Evolutionary conservation across 1,140 invertebrate species (phyloP).

Genomic region (Scylla paramamosain): DNA sequence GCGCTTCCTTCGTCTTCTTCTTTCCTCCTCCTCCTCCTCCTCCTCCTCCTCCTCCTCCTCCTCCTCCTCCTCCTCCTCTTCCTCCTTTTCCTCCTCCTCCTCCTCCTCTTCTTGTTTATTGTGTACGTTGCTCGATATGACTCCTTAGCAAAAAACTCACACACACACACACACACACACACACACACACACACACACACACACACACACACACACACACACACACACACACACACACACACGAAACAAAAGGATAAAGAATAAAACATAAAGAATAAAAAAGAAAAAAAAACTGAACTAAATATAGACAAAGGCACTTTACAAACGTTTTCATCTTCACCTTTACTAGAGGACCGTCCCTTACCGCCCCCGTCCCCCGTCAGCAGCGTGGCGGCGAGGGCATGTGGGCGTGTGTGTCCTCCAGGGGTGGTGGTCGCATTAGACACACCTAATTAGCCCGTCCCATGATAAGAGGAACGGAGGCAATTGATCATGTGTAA

Average conservation of each 20-base stretch:
- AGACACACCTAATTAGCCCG: background rate
- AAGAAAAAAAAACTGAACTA: too few relatives aligned
- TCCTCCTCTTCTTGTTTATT: background rate
- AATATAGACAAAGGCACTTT: too few relatives aligned
- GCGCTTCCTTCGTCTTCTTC: background rate
- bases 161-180: background rate
- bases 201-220: too few relatives aligned
- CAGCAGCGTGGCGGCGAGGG: background rate
- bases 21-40: background rate
- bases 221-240: too few relatives aligned
- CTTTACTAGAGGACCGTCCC: too few relatives aligned
- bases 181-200: too few relatives aligned
- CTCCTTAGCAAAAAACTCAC: background rate
- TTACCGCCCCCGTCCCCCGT: too few relatives aligned
- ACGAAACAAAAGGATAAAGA: too few relatives aligned
- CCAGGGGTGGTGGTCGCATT: background rate
- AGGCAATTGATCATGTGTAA: slow-evolving; percentile 10
- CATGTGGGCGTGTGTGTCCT: background rate
- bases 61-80: background rate
- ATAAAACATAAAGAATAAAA: too few relatives aligned
- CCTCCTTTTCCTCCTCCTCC: background rate
- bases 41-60: background rate
- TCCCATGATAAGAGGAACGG: background rate
- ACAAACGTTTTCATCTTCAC: too few relatives aligned
- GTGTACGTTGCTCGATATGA: background rate